phyloP scores from a whole-genome alignment of 2,888 invertebrate genomes.

The Oegoconia quadripuncta region DNA sequence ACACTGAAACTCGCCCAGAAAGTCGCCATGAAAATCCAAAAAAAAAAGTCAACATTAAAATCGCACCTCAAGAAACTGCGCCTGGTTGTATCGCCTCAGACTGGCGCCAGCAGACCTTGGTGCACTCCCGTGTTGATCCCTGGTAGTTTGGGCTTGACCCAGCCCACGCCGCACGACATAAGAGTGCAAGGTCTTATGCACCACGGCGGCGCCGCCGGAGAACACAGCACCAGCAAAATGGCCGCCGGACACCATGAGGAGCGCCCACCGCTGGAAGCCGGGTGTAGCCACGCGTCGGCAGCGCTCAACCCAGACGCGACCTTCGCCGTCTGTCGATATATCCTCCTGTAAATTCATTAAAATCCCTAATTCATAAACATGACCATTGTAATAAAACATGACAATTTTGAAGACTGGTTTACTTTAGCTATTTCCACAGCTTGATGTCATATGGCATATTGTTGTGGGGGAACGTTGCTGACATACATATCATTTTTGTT shows the following conservation, averaged over 20 bases:
- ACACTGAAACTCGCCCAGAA: too few species aligned
- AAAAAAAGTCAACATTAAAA: background rate
- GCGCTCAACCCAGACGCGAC: conserved; percentile 59
- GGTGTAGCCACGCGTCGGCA: conserved; percentile 52
- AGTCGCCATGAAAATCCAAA: too few species aligned
- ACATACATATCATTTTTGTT: too few species aligned
- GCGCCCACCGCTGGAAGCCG: conserved; percentile 81
- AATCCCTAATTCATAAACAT: too few species aligned
- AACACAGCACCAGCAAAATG: conserved; percentile 67
- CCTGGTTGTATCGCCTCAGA: conserved; percentile 88
- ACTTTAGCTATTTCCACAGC: too few species aligned
- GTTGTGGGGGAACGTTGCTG: too few species aligned
- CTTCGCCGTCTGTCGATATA: conserved; percentile 66
- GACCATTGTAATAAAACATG: too few species aligned
- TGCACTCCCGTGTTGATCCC: conserved; percentile 81
- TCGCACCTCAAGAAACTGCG: conserved; percentile 83
- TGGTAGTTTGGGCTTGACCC: conserved; percentile 85
- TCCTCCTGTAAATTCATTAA: conserved; percentile 77
- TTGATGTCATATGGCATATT: too few species aligned
- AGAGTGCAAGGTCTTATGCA: conserved; percentile 91
- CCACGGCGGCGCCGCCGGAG: conserved; percentile 61
- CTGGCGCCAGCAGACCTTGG: conserved; percentile 90
- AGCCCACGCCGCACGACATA: conserved; percentile 92
- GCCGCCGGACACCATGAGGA: conserved; percentile 92
- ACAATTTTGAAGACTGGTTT: too few species aligned